Base-by-base conservation (phyloP, 2,888 invertebrate species). In the Netelia melanura region DNA sequence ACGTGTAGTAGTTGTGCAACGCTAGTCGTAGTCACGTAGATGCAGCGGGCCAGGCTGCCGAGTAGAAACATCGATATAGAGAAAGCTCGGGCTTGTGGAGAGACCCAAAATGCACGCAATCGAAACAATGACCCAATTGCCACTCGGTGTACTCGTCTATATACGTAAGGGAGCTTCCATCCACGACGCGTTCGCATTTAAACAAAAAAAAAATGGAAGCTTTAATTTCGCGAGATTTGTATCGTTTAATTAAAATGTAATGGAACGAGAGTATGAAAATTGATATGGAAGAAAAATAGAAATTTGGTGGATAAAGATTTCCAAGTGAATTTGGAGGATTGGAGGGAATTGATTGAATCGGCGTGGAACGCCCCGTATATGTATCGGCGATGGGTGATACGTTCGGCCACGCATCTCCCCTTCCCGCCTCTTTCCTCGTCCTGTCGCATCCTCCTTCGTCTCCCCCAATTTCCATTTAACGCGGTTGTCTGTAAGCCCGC, bases 51-150 rank as follows among this genome's bases (percentile, higher is more conserved):
- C 17, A 83, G 68, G 17, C 52, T 72, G 14, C 62, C 17, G 23
- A 64, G 52, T 54, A 67, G 38, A 70, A 62, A 68, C 70, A 77
- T 14, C 43, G 44, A 25, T 44, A 74, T 74, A 23, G 44, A 30
- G 21, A 17, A 76, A 38, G 52, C 9, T 58, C 14, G 56, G 72
- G 14, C 54, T 72, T 11, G 48, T 71, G 10, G 38, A n/a, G 48
- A 56, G 38, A 72, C 52, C 58, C 17, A 21, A 58, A 58, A 58
- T 82, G 74, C 76, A 86, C 89, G 88, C 89, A 90, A 90, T 89
- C 89, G 91, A 90, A 91, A 89, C 90, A 91, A 91, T 90, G 89
- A 91, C 87, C 90, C 90, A 91, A 91, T 91, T 89, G 90, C 86
- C 83, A 87, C 87, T 84, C 82, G 86, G 80, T 70, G 77, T 17